A percentile compares a stretch with the other conserved stretches of the same genome.
phyloP scores from a whole-genome alignment of 2,113 vertebrate genomes.

The Smithornis capensis region DNA sequence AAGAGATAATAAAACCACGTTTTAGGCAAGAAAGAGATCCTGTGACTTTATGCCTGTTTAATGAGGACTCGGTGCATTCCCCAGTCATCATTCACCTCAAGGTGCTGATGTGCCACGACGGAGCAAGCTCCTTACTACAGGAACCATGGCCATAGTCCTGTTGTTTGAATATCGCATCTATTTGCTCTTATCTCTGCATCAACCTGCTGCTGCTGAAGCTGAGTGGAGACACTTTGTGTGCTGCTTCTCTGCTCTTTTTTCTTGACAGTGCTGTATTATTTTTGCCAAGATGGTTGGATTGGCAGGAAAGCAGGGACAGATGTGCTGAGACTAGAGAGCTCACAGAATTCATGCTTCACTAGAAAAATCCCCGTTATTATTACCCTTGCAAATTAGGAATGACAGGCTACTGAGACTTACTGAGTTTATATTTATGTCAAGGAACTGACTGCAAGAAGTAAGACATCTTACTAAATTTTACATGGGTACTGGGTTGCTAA shows the following conservation, averaged over 20 bases:
- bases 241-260: neutral
- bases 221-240: neutral
- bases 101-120: neutral
- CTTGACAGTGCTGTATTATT: neutral
- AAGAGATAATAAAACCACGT: constrained; percentile 37
- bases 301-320: constrained; percentile 48
- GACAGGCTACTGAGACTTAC: constrained; percentile 28
- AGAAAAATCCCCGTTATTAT: neutral
- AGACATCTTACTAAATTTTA: constrained; percentile 1
- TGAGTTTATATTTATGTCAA: constrained; percentile 42
- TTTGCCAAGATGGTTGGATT: constrained; percentile 14
- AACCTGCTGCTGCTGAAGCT: neutral
- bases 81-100: neutral
- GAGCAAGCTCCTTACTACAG: neutral
- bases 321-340: constrained; percentile 40
- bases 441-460: constrained; percentile 43
- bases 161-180: neutral
- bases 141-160: neutral
- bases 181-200: neutral
- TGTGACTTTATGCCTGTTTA: constrained; percentile 4
- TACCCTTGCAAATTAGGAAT: constrained; percentile 50
- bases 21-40: constrained; percentile 27
- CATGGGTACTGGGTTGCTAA: neutral
- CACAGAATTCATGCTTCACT: constrained; percentile 36
- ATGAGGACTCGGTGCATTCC: neutral